Evolutionary conservation across 2,113 vertebrate species (phyloP), one percentile per base, ranked within the genome.

Genomic region (Pelodiscus sinensis): DNA sequence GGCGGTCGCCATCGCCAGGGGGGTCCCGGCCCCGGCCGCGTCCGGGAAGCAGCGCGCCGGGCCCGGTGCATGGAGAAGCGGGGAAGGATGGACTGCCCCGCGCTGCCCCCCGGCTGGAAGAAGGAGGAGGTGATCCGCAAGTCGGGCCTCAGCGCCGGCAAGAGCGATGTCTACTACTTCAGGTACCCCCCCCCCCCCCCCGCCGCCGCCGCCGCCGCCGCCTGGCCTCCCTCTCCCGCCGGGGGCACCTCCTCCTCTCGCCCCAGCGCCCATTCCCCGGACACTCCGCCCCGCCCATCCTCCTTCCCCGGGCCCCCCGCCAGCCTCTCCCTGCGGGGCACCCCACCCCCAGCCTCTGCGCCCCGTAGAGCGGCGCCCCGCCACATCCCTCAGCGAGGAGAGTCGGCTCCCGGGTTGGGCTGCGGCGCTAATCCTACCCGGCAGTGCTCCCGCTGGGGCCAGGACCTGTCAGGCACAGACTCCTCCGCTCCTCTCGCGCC

Each of bases 101-200:
- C 98, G 92, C 95, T 98, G 89, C 98, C 98, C 27, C 97, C 98
- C 96, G 98, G 98, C 84, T 98, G 98, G 98, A 98, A 98, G 97
- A 98, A 98, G 97, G 98, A 98, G 97, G 98, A 98, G 96, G 98
- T 98, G 95, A 99, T 98, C 98, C 98, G 98, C 96, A 99, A 99
- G 96, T 99, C 98, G 90, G 98, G 98, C 87, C 98, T 99, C 90
- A 98, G 98, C 86, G 98, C 98, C 88, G 98, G 98, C 93, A 98
- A 99, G 95, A 98, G 98, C 96, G 98, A 99, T 97, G 98, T 99
- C 96, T 99, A 99, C 97, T 99, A 99, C 94, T 99, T 98, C 98
- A 98, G 98, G 98, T 99, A 97, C 38, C 56, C 60, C 54, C 84
- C 75, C 38, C 51, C n/a, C 51, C 11, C 3, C 29, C 80, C 82